Conservation (phyloP, 2,113 vertebrate species). For the Melierax canorus region DNA sequence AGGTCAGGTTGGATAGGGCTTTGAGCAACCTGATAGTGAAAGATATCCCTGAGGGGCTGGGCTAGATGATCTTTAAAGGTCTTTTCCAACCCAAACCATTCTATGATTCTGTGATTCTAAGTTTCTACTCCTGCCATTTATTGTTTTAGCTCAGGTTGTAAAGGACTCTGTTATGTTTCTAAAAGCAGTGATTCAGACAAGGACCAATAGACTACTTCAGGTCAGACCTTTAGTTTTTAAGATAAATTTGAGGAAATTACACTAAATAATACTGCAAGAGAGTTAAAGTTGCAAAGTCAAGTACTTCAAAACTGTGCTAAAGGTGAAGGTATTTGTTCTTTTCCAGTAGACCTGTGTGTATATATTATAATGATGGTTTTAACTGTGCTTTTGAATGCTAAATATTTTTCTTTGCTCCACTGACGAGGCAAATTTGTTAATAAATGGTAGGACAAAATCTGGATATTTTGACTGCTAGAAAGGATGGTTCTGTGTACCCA, state of each 20-base stretch:
- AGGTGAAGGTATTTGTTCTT: not conserved
- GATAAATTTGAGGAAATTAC: not conserved
- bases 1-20: not conserved
- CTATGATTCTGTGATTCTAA: not conserved
- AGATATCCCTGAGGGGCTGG: not conserved
- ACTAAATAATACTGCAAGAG: not conserved
- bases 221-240: not conserved
- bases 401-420: not conserved
- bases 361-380: not conserved
- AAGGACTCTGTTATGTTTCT: not conserved
- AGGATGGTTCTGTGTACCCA: not conserved
- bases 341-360: not conserved
- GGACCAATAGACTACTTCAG: not conserved
- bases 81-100: not conserved
- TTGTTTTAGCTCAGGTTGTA: not conserved
- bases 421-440: not conserved
- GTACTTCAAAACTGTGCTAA: not conserved
- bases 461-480: not conserved
- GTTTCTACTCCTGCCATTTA: not conserved
- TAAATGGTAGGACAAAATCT: not conserved
- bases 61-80: not conserved
- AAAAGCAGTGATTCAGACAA: not conserved
- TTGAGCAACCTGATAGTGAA: not conserved
- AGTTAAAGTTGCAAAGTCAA: not conserved
- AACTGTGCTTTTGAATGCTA: not conserved